Conservation (phyloP, 2,113 vertebrate genomes). For the Boulengerochromis microlepis region DNA sequence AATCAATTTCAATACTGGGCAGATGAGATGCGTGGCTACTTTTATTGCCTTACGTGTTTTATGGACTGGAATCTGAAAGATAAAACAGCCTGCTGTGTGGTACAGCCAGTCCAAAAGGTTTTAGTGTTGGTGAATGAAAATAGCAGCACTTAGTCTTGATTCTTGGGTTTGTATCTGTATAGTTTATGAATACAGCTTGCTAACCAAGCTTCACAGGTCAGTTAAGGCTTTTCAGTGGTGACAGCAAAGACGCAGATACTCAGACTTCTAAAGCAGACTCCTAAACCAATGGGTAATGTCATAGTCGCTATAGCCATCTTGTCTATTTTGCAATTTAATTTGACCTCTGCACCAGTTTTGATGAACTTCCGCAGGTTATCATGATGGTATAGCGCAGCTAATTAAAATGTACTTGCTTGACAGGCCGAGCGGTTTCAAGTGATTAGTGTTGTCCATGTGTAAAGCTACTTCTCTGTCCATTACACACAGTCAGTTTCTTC, state of each 20-base stretch:
- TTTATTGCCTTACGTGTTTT: not conserved
- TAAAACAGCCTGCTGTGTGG: not conserved
- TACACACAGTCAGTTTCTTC: accelerated
- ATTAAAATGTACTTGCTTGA: not conserved
- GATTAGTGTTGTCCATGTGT: not conserved
- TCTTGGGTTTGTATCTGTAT: not conserved
- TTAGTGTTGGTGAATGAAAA: not conserved
- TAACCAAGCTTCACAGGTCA: not conserved
- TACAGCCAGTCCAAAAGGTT: not conserved
- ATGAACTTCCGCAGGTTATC: not conserved
- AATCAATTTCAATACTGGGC: not conserved
- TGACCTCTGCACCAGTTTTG: not conserved
- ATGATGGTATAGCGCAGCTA: accelerated
- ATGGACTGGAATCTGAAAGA: not conserved
- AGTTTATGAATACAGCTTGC: not conserved
- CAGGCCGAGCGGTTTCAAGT: not conserved
- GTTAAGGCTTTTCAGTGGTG: not conserved
- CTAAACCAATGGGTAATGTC: not conserved
- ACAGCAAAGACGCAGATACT: not conserved
- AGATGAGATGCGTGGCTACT: not conserved
- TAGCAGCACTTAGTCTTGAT: not conserved
- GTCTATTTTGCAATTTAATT: not conserved
- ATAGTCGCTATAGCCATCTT: not conserved
- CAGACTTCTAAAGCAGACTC: not conserved
- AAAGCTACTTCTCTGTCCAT: not conserved